phyloP scores from a whole-genome alignment of 2,113 vertebrate species.

The Nibea coibor region DNA sequence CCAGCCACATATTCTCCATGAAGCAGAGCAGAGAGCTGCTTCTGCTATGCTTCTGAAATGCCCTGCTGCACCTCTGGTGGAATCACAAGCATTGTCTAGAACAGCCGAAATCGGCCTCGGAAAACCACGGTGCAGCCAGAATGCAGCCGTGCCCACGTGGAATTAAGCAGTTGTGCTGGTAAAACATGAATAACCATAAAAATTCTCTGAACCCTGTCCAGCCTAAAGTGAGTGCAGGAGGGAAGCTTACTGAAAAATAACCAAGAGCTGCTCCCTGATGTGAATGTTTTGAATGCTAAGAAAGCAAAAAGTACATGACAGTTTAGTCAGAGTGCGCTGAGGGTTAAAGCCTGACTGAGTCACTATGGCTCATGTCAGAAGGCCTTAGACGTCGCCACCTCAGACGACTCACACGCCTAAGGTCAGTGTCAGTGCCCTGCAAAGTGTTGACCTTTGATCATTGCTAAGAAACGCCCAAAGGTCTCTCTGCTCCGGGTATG shows the following conservation, averaged over 20 bases:
- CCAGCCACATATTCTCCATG: background rate
- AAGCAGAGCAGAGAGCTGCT: background rate
- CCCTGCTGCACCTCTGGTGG: background rate
- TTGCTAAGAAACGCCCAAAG: constrained; percentile 59
- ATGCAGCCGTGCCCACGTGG: too few species aligned
- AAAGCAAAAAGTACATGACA: constrained; percentile 33
- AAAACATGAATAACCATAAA: constrained; percentile 53
- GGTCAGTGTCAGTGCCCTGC: constrained; percentile 65
- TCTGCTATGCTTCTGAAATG: background rate
- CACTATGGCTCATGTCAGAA: constrained; percentile 69
- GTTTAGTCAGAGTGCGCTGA: constrained; percentile 48
- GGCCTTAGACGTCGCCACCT: constrained; percentile 65
- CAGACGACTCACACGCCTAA: constrained; percentile 59
- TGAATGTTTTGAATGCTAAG: constrained; percentile 42
- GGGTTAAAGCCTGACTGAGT: constrained; percentile 67
- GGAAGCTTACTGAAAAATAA: constrained; percentile 15
- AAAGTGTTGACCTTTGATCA: constrained; percentile 75
- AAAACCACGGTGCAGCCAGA: too few species aligned
- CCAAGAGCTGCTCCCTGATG: constrained; percentile 36
- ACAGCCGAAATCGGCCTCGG: too few species aligned
- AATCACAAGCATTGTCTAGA: background rate
- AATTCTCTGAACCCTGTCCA: constrained; percentile 34
- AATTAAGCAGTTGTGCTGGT: background rate
- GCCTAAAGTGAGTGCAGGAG: constrained; percentile 5
- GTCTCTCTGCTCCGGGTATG: constrained; percentile 30